phyloP scores from a whole-genome alignment of 2,113 vertebrate species.

The Ictidomys tridecemlineatus region DNA sequence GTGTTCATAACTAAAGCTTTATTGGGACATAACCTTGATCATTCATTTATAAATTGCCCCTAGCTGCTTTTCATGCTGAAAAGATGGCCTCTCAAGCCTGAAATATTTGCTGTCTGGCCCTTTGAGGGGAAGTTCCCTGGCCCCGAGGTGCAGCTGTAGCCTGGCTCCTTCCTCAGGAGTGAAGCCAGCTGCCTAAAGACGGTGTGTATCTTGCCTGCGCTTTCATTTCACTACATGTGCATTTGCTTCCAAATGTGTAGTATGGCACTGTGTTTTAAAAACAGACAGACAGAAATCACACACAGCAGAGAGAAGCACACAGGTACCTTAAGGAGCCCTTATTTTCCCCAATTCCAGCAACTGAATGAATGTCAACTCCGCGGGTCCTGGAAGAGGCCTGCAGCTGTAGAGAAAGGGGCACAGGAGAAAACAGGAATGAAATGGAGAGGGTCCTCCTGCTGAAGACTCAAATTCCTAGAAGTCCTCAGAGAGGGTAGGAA shows the following conservation, averaged over 20 bases:
- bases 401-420: not conserved
- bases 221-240: not conserved
- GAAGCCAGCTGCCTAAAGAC: not conserved
- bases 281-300: not conserved
- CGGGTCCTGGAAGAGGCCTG: not conserved
- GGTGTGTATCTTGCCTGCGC: not conserved
- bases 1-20: not conserved
- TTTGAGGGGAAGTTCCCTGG: not conserved
- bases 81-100: not conserved
- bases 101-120: not conserved
- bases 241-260: not conserved
- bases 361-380: not conserved
- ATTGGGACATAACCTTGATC: not conserved
- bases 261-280: not conserved
- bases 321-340: not conserved
- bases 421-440: not conserved
- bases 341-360: not conserved
- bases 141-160: not conserved
- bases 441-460: not conserved
- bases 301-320: not conserved
- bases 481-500: not conserved
- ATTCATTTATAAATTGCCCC: not conserved
- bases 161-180: not conserved
- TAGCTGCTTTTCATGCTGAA: not conserved
- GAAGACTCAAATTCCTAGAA: not conserved